These are phyloP conservation scores for Orthosia cruda DNA, from an alignment of 2,888 invertebrate genomes.

Conservation along the genomic window DNA sequence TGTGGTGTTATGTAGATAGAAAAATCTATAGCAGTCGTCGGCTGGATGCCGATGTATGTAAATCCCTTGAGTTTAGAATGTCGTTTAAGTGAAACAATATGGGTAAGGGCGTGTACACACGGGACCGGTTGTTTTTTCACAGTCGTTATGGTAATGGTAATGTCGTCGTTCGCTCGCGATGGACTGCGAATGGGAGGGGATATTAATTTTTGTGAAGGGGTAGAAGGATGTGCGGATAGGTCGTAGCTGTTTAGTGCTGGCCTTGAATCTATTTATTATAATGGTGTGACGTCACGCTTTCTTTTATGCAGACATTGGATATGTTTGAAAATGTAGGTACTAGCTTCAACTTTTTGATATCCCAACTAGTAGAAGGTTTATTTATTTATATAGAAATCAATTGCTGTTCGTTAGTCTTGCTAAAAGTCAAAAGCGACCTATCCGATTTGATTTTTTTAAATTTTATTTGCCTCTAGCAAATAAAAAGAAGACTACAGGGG, in stretches of 20 bases:
- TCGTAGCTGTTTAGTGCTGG: slow-evolving; percentile 11
- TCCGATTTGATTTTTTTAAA: too few species aligned
- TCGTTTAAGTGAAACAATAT: slow-evolving; percentile 68
- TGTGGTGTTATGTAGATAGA: slow-evolving; percentile 13
- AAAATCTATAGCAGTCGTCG: slow-evolving; percentile 48
- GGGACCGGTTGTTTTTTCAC: slow-evolving; percentile 35
- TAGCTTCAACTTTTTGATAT: neutral
- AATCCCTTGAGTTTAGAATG: slow-evolving; percentile 62
- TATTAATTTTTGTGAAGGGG: slow-evolving; percentile 54
- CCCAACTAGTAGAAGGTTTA: neutral
- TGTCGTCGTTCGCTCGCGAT: slow-evolving; percentile 49
- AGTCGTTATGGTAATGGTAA: slow-evolving; percentile 60
- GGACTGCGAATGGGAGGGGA: slow-evolving; percentile 44
- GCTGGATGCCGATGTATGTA: slow-evolving; percentile 40
- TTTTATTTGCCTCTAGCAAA: too few species aligned
- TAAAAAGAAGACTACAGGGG: too few species aligned
- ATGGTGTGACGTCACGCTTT: slow-evolving; percentile 1
- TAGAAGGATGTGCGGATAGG: slow-evolving; percentile 1
- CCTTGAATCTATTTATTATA: slow-evolving; percentile 10
- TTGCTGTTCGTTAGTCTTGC: too few species aligned
- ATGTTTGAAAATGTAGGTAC: neutral
- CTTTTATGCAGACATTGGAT: neutral
- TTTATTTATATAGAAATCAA: neutral
- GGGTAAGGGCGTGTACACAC: slow-evolving; percentile 37
- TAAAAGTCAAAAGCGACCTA: too few species aligned